phyloP scores from a whole-genome alignment of 2,888 invertebrate genomes.

The Bursaphelenchus okinawaensis region DNA sequence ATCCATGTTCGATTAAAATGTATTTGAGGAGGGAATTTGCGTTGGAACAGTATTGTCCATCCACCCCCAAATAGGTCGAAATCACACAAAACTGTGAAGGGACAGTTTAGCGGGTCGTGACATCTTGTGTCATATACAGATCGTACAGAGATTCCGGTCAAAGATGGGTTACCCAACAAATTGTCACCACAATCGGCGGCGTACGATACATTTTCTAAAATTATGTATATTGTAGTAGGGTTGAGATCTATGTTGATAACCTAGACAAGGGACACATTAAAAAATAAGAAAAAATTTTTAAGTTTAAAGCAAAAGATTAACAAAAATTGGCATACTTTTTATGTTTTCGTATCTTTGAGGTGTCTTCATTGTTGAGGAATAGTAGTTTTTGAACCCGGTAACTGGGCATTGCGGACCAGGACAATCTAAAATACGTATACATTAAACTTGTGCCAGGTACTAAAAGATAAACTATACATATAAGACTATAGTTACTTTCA shows the following conservation, averaged over 20 bases:
- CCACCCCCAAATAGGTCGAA: conserved; percentile 25
- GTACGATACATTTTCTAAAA: neutral
- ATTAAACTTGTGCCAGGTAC: neutral
- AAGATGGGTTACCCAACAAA: neutral
- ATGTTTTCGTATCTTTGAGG: too few relatives aligned
- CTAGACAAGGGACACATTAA: too few relatives aligned
- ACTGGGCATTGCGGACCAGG: neutral
- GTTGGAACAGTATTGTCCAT: conserved; percentile 24
- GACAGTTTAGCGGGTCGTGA: neutral
- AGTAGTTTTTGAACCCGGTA: too few relatives aligned
- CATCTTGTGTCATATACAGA: conserved; percentile 5
- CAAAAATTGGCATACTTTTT: too few relatives aligned
- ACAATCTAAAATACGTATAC: neutral
- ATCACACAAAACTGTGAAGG: conserved; percentile 18
- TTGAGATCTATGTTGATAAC: too few relatives aligned
- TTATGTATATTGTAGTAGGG: too few relatives aligned
- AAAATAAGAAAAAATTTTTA: too few relatives aligned
- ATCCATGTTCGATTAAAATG: conserved; percentile 23
- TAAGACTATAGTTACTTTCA: conserved; percentile 34
- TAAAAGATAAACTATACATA: too few relatives aligned
- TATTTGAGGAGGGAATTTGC: conserved; percentile 10
- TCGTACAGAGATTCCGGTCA: neutral
- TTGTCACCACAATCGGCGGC: neutral
- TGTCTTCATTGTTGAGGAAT: neutral
- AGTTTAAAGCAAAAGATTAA: too few relatives aligned